Percentiles rank a stretch among this genome's conserved stretches.
phyloP scores from a whole-genome alignment of 2,797 vertebrate species.

The Lithobates sylvaticus region DNA sequence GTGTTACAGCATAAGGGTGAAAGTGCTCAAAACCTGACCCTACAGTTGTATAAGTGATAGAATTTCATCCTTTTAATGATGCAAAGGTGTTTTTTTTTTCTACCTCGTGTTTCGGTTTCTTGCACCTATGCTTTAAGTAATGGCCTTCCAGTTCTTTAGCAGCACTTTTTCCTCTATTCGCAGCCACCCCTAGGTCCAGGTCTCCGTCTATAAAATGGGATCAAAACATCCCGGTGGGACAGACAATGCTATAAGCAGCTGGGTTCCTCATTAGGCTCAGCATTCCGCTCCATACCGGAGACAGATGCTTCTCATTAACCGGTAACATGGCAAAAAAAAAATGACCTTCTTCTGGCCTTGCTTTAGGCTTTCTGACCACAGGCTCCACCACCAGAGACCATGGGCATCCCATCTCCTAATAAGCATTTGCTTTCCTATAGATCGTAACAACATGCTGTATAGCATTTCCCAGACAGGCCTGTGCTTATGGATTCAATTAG shows the following conservation, averaged over 20 bases:
- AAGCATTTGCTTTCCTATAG: background rate
- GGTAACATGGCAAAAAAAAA: slow-evolving; percentile 1
- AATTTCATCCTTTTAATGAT: background rate
- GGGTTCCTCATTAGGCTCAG: slow-evolving; percentile 42
- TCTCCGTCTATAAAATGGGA: slow-evolving; percentile 5
- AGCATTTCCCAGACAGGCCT: slow-evolving; percentile 27
- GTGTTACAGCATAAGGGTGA: background rate
- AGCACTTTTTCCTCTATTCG: background rate
- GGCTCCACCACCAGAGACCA: background rate
- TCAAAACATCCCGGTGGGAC: background rate
- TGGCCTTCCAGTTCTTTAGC: background rate
- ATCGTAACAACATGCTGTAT: background rate
- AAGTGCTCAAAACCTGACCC: background rate
- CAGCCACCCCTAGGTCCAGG: background rate
- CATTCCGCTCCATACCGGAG: slow-evolving; percentile 1
- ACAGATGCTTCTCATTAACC: slow-evolving; percentile 51
- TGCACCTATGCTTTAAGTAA: background rate
- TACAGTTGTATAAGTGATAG: background rate
- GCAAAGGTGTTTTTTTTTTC: background rate
- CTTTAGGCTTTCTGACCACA: slow-evolving; percentile 21
- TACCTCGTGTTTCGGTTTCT: background rate
- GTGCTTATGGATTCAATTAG: slow-evolving; percentile 37
- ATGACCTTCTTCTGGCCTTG: slow-evolving; percentile 36
- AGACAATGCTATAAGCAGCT: slow-evolving; percentile 2
- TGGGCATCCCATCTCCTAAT: slow-evolving; percentile 18